Conservation (phyloP, 2,888 invertebrate species). For the Pandemis cinnamomeana region DNA sequence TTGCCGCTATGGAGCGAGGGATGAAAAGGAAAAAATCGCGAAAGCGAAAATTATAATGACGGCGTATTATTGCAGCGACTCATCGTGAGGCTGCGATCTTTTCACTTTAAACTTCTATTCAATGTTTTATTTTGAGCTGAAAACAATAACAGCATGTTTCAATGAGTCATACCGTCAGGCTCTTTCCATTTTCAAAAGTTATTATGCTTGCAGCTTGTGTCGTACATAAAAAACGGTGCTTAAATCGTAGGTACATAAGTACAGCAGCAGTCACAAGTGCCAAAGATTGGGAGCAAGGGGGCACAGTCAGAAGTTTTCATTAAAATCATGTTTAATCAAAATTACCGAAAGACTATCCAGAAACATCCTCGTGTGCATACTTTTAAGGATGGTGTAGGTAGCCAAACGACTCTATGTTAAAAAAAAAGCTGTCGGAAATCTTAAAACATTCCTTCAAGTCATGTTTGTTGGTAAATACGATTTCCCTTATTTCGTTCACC, state of each 20-base stretch:
- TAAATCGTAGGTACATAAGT: neutral
- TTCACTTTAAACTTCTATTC: conserved; percentile 50
- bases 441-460: conserved; percentile 11
- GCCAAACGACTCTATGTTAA: too few species aligned
- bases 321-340: too few species aligned
- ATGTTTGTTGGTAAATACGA: conserved; percentile 23
- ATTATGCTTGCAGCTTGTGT: neutral
- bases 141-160: conserved; percentile 56
- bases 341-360: too few species aligned
- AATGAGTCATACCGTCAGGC: conserved; percentile 36
- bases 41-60: conserved; percentile 61
- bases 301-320: too few species aligned
- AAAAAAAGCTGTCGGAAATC: conserved; percentile 4
- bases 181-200: neutral
- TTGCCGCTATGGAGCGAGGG: conserved; percentile 55
- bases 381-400: too few species aligned
- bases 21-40: conserved; percentile 56
- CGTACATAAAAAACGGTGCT: neutral
- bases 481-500: conserved; percentile 34
- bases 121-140: conserved; percentile 54
- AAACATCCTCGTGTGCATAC: too few species aligned
- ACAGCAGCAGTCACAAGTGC: too few species aligned
- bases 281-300: too few species aligned
- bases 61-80: conserved; percentile 50
- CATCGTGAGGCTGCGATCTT: conserved; percentile 61